These are phyloP conservation scores for Anoplophora glabripennis DNA, from an alignment of 1,140 invertebrate genomes.

Conservation along the genomic window DNA sequence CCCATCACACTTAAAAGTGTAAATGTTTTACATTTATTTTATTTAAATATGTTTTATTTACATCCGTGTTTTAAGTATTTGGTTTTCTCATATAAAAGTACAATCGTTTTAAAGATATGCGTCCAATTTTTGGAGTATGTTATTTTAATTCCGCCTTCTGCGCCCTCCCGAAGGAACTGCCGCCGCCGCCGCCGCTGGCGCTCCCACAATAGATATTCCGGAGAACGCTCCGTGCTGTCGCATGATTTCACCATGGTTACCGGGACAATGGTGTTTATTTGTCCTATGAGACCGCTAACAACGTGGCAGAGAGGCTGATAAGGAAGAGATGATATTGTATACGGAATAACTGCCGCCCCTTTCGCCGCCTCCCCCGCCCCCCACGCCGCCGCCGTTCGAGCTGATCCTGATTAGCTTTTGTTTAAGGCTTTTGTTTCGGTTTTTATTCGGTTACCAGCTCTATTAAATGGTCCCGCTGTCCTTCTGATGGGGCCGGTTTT, in stretches of 20 bases:
- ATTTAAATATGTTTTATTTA: too few relatives aligned
- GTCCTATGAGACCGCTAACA: conserved; percentile 51
- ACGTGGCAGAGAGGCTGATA: conserved; percentile 48
- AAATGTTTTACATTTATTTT: too few relatives aligned
- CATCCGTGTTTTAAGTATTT: too few relatives aligned
- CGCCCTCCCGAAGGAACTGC: not conserved
- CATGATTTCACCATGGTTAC: conserved; percentile 51
- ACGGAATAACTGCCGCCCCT: conserved; percentile 40
- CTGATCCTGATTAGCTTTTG: conserved; percentile 25
- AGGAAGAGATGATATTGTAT: conserved; percentile 48
- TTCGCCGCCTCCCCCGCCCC: conserved; percentile 20
- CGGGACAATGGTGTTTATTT: conserved; percentile 51
- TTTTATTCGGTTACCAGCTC: conserved; percentile 25
- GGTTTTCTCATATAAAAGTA: too few relatives aligned
- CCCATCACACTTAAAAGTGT: too few relatives aligned
- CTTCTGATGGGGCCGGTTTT: conserved; percentile 22
- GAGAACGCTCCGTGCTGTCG: conserved; percentile 43
- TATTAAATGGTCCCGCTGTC: conserved; percentile 28
- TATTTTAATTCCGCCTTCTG: too few relatives aligned
- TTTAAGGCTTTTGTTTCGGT: conserved; percentile 30
- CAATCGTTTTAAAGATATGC: too few relatives aligned
- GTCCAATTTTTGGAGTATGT: too few relatives aligned
- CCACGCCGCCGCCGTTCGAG: conserved; percentile 5
- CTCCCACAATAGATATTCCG: conserved; percentile 13
- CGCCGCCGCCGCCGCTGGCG: not conserved